Evolutionary conservation across 2,888 invertebrate species (phyloP), one percentile per base, ranked within the genome.

Genomic region (Lordiphosa andalusiaca): DNA sequence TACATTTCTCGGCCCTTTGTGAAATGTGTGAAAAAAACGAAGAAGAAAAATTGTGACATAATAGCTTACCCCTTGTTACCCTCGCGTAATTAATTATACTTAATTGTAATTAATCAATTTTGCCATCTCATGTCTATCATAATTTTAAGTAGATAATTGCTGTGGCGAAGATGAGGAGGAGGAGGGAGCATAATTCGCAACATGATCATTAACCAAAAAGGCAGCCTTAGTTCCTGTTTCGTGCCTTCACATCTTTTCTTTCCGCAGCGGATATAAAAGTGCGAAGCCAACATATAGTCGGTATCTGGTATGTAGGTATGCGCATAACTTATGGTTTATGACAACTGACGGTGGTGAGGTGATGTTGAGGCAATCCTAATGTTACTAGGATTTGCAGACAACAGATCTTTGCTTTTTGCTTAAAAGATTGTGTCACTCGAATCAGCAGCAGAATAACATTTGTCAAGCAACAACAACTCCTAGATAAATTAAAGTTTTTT

Each of bases 21-120:
- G 25, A 19, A 19, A 19, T 19, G 19, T 19, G 19, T 19, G 19
- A 19, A 19, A 19, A 19, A 19, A 19, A 19, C 2, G 19, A 19
- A 16, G 16, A 23, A 7, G 25, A 25, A 7, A 25, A 25, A 25
- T 25, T 49, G 49, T 63, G 62, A 63, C 62, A 63, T 63, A 63
- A 63, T 63, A 61, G 23, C 13, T 12, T 9, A 13, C 48, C 35
- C 36, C 21, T 25, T n/a, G 25, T 13, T 4, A 44, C 9, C n/a
- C 40, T 56, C 56, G 56, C 49, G 56, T 47, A 68, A 69, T 71
- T 69, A 58, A 66, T 75, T 58, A 62, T 56, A 53, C 39, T 65
- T 74, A 66, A 74, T 74, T 61, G 58, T 55, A 72, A 72, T 64
- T 66, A 62, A 66, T 52, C 62, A 71, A 62, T 69, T 30, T 60